phyloP scores from a whole-genome alignment of 2,888 invertebrate genomes.

The Drosophila trichaetosa region DNA sequence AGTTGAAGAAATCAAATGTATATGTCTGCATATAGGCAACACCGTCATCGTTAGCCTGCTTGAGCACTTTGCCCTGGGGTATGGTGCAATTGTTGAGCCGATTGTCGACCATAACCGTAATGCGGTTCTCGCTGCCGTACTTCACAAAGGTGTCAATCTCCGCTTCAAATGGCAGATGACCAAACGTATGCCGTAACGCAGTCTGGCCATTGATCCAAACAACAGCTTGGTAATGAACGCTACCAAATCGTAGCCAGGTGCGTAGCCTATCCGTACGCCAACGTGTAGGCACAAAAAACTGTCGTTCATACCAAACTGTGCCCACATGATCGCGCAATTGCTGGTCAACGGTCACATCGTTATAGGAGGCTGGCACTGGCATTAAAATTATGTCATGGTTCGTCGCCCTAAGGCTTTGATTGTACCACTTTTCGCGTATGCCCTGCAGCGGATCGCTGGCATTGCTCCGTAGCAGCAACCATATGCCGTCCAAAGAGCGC shows the following conservation, averaged over 20 bases:
- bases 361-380: constrained; percentile 98
- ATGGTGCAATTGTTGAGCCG: constrained; percentile 93
- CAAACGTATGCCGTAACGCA: constrained; percentile 93
- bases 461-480: constrained; percentile 93
- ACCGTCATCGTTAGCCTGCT: constrained; percentile 87
- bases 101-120: constrained; percentile 97
- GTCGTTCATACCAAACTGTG: constrained; percentile 97
- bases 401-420: constrained; percentile 89
- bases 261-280: constrained; percentile 88
- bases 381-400: constrained; percentile 89
- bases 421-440: constrained; percentile 91
- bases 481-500: constrained; percentile 92
- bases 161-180: constrained; percentile 97
- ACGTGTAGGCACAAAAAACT: constrained; percentile 91
- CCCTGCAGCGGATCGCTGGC: constrained; percentile 89
- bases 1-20: constrained; percentile 98
- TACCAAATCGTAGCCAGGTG: constrained; percentile 95
- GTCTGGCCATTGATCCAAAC: constrained; percentile 95
- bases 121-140: constrained; percentile 89
- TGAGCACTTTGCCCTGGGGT: constrained; percentile 92
- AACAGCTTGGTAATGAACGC: constrained; percentile 95
- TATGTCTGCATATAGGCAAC: constrained; percentile 89
- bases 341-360: constrained; percentile 93
- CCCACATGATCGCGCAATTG: constrained; percentile 96
- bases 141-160: constrained; percentile 90